Percentiles rank a stretch among this genome's conserved stretches.
Conservation (phyloP, 2,113 vertebrate genomes). For the Neolamprologus modestus region DNA sequence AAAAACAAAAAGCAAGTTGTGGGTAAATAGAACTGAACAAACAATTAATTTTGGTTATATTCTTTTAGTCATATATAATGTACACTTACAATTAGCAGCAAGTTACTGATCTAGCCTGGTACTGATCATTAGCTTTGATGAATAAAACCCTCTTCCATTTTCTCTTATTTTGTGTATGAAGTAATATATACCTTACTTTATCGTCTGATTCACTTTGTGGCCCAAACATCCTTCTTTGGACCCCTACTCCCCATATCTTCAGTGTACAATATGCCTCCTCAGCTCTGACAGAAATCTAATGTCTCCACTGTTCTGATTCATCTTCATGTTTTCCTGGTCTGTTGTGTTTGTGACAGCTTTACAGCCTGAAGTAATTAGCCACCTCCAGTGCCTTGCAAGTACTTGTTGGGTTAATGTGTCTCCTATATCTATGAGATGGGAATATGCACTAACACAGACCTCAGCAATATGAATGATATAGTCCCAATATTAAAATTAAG, state of each 20-base stretch:
- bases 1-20: not conserved
- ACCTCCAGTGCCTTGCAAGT: not conserved
- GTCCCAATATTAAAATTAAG: constrained; percentile 6
- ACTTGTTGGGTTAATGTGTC: not conserved
- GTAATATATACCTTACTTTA: not conserved
- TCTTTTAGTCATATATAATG: not conserved
- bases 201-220: not conserved
- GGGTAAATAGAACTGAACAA: not conserved
- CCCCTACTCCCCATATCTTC: not conserved
- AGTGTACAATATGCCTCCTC: not conserved
- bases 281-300: not conserved
- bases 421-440: not conserved
- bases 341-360: not conserved
- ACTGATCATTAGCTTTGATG: not conserved
- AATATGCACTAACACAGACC: not conserved
- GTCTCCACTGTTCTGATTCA: not conserved
- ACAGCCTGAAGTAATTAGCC: not conserved
- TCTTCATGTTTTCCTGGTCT: not conserved
- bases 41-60: not conserved
- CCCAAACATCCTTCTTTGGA: not conserved
- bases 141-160: not conserved
- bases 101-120: not conserved
- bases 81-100: not conserved
- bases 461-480: not conserved
- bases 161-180: not conserved